A percentile compares a stretch with the other conserved stretches of the same genome.
Conservation (phyloP, 2,888 invertebrate genomes). For the Adela reaumurella region DNA sequence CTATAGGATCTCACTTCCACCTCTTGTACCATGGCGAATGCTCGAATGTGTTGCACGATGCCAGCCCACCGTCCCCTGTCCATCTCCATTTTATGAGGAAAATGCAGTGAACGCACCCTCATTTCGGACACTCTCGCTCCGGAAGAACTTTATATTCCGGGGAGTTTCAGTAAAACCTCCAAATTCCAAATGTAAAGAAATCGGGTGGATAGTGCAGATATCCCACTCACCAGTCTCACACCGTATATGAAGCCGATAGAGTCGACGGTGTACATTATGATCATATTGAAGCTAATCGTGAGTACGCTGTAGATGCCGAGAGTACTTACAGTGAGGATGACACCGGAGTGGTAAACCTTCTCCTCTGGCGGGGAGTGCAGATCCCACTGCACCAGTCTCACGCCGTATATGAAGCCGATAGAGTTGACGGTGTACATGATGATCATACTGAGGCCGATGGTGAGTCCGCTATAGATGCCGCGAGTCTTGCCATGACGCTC, state of each 20-base stretch:
- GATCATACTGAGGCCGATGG: slow-evolving; percentile 62
- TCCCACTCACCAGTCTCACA: slow-evolving; percentile 52
- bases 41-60: too few species aligned
- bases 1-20: too few species aligned
- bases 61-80: too few species aligned
- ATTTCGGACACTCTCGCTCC: too few species aligned
- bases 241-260: slow-evolving; percentile 69
- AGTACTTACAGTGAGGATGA: slow-evolving; percentile 54
- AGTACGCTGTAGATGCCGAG: slow-evolving; percentile 58
- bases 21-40: too few species aligned
- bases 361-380: slow-evolving; percentile 42
- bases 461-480: slow-evolving; percentile 57
- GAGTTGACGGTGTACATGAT: slow-evolving; percentile 61
- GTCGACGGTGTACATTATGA: slow-evolving; percentile 60
- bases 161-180: too few species aligned
- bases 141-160: too few species aligned
- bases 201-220: slow-evolving; percentile 44
- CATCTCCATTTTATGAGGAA: too few species aligned
- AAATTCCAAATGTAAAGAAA: too few species aligned
- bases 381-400: slow-evolving; percentile 55
- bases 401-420: slow-evolving; percentile 66
- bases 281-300: slow-evolving; percentile 60
- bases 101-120: too few species aligned
- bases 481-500: slow-evolving; percentile 50
- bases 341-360: slow-evolving; percentile 54